These are phyloP conservation scores for Merluccius polli DNA, from an alignment of 2,797 vertebrate species.

Conservation along the genomic window DNA sequence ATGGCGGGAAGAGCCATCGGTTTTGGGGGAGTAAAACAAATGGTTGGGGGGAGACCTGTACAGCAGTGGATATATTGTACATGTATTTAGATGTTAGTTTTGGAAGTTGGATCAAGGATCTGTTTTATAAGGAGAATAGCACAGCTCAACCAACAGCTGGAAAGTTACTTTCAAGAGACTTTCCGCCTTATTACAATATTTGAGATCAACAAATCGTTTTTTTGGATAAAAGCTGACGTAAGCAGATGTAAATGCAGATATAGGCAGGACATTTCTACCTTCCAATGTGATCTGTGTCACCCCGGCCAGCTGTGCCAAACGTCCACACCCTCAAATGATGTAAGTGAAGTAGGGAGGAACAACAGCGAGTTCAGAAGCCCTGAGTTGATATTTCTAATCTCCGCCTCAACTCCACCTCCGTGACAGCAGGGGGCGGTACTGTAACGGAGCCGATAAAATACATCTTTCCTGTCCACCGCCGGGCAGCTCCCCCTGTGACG, in stretches of 20 bases:
- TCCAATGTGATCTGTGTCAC: too few relatives aligned
- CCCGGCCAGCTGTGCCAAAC: too few relatives aligned
- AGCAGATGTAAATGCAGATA: not conserved
- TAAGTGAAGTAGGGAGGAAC: too few relatives aligned
- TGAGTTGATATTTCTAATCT: not conserved
- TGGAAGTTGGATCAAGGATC: not conserved
- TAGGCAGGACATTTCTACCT: too few relatives aligned
- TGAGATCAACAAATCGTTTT: too few relatives aligned
- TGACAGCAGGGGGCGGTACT: not conserved
- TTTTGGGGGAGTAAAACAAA: not conserved
- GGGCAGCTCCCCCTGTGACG: not conserved
- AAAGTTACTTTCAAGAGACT: not conserved
- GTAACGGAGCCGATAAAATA: not conserved
- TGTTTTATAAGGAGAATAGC: not conserved
- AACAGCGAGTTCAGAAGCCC: too few relatives aligned
- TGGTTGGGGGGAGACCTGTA: too few relatives aligned
- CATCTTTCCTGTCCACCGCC: not conserved
- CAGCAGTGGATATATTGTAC: not conserved
- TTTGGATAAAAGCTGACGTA: too few relatives aligned
- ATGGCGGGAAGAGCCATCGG: not conserved
- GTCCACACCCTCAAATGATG: too few relatives aligned
- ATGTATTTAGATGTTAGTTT: not conserved
- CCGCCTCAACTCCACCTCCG: not conserved
- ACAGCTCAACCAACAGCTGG: not conserved
- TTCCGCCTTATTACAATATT: too few relatives aligned